These are phyloP conservation scores for Lasiurus cinereus DNA, from an alignment of 2,113 vertebrate species.

Conservation along the genomic window DNA sequence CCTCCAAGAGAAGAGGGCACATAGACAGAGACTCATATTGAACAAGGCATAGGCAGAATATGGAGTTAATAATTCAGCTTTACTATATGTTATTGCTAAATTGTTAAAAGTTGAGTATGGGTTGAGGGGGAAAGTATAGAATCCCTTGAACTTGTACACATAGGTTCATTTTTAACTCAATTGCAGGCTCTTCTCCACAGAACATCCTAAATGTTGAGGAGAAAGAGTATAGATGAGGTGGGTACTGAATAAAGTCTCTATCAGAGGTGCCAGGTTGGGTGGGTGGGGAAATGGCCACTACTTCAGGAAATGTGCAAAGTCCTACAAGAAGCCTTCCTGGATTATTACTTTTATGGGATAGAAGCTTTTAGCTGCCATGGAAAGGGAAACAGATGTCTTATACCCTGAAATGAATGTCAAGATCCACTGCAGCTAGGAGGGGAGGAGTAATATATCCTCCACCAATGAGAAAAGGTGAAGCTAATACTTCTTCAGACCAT, in stretches of 20 bases:
- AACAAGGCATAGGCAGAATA: neutral
- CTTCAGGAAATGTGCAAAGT: neutral
- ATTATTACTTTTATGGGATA: neutral
- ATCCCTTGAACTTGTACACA: neutral
- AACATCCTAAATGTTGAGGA: neutral
- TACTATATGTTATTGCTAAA: neutral
- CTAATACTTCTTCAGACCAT: neutral
- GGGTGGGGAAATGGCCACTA: neutral
- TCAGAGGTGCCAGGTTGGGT: neutral
- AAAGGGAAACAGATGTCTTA: neutral
- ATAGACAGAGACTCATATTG: neutral
- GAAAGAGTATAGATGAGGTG: neutral
- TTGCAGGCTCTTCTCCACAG: neutral
- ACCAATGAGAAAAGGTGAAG: neutral
- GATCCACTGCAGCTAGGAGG: neutral
- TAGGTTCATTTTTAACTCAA: neutral
- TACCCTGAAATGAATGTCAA: neutral
- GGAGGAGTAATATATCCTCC: neutral
- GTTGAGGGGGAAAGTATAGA: neutral
- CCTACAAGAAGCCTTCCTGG: neutral
- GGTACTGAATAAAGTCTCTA: neutral
- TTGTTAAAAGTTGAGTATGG: neutral
- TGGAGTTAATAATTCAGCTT: neutral
- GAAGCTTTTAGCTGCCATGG: neutral
- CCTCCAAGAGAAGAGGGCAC: neutral